Conservation (phyloP, 2,888 invertebrate species). For the Malachius bipustulatus region DNA sequence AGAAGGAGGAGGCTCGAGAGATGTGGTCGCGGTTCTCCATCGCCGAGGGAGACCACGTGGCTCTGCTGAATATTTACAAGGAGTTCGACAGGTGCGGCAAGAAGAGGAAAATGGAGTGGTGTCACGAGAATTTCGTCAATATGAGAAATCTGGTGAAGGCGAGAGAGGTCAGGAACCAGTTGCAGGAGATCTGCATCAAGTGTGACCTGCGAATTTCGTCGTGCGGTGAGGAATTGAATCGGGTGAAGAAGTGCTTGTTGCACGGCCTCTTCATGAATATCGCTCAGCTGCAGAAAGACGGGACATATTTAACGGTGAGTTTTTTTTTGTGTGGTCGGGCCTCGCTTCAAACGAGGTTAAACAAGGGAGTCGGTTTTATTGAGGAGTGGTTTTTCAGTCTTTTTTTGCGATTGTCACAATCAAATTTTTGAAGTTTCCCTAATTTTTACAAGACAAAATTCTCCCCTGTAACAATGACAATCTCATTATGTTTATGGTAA, state of each 20-base stretch:
- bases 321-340: too few relatives aligned
- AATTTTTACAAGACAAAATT: too few relatives aligned
- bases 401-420: too few relatives aligned
- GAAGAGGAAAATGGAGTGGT: constrained; percentile 66
- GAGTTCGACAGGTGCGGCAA: constrained; percentile 57
- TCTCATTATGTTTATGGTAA: not conserved
- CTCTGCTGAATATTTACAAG: constrained; percentile 77
- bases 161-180: constrained; percentile 65
- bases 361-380: too few relatives aligned
- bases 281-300: constrained; percentile 65
- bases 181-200: constrained; percentile 51
- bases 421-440: too few relatives aligned
- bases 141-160: constrained; percentile 73
- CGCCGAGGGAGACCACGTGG: constrained; percentile 83
- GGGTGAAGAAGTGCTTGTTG: constrained; percentile 65
- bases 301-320: constrained; percentile 55
- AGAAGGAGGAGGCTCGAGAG: constrained; percentile 62
- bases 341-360: too few relatives aligned
- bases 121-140: constrained; percentile 80
- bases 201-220: constrained; percentile 49
- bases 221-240: constrained; percentile 51
- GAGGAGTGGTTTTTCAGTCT: too few relatives aligned
- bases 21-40: constrained; percentile 71
- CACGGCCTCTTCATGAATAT: constrained; percentile 77
- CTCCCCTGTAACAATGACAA: too few relatives aligned